Evolutionary conservation across 1,140 invertebrate genomes (phyloP).

Genomic region (Cydia amplana): DNA sequence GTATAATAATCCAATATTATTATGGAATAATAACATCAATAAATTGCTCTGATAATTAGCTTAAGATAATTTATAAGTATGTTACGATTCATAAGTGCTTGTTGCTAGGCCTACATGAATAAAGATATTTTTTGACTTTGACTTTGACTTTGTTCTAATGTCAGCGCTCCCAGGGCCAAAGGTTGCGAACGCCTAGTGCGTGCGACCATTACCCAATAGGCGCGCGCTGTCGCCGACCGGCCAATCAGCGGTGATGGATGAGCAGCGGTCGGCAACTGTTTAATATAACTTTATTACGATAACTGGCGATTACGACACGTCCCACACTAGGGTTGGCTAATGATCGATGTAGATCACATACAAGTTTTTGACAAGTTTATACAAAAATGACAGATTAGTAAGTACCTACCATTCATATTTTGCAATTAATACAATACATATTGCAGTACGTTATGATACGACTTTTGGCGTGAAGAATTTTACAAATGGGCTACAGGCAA

Average conservation of each 20-base stretch:
- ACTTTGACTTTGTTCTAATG: too few relatives aligned
- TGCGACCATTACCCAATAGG: conserved; percentile 28
- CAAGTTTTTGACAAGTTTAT: neutral
- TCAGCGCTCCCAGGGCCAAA: neutral
- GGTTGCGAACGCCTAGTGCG: conserved; percentile 16
- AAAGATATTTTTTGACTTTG: too few relatives aligned
- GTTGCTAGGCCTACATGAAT: too few relatives aligned
- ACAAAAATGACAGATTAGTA: neutral
- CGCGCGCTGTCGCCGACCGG: conserved; percentile 17
- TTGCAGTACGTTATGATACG: neutral
- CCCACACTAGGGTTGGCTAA: conserved; percentile 18
- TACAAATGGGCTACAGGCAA: too few relatives aligned
- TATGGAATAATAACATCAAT: too few relatives aligned
- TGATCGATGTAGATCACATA: neutral
- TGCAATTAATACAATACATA: neutral
- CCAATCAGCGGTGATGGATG: conserved; percentile 30
- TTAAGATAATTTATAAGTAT: too few relatives aligned
- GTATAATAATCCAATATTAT: too few relatives aligned
- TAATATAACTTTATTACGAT: conserved; percentile 33
- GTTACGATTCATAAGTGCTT: too few relatives aligned
- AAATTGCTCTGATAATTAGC: too few relatives aligned
- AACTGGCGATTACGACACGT: conserved; percentile 32
- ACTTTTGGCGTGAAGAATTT: too few relatives aligned
- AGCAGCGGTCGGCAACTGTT: conserved; percentile 31
- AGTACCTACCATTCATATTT: neutral